Evolutionary conservation across 2,797 vertebrate species (phyloP), one percentile per base, ranked within the genome.

Genomic region (Rhodeus uyekii): DNA sequence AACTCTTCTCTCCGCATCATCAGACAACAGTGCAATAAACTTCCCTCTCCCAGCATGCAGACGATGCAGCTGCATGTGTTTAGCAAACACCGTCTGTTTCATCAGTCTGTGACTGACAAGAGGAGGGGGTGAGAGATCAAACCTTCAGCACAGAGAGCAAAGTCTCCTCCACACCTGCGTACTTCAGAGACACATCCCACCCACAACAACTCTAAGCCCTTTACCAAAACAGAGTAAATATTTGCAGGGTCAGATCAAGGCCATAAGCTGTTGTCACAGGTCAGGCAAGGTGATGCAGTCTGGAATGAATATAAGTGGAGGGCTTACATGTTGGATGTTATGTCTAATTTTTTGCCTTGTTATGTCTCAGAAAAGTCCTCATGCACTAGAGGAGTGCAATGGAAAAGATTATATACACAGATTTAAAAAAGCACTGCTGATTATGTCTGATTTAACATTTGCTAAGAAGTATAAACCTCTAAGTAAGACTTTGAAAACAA

Each of bases 21-120:
- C 38, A 60, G 38, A 76, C 18, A 24, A 32, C 68, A 22, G 48
- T 44, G 72, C 8, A 36, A 69, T 76, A 36, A 83, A 58, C 77
- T 74, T 71, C 64, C 46, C 64, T 76, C 16, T 39, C 44, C 67
- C 67, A 87, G 87, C 89, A 91, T 91, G 89, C 27, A 19, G 68
- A 27, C 74, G 83, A 81, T 83, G 85, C 93, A 94, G 92, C 92
- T 92, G 93, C 89, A 80, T 78, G 82, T 94, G 92, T 94, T 95
- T 94, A 88, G 88, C 91, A 94, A 95, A 94, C 91, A 93, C 80
- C 69, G 84, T 53, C 86, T 88, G 88, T 88, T 87, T 87, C 85
- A 78, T 86, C 86, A 80, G 78, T 55, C 55, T 76, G 5, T 82
- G 86, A 91, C 55, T 53, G 87, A 87, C 89, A 69, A 82, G 68